Conservation (phyloP, 2,797 vertebrate species). For the Pipistrellus pygmaeus region DNA sequence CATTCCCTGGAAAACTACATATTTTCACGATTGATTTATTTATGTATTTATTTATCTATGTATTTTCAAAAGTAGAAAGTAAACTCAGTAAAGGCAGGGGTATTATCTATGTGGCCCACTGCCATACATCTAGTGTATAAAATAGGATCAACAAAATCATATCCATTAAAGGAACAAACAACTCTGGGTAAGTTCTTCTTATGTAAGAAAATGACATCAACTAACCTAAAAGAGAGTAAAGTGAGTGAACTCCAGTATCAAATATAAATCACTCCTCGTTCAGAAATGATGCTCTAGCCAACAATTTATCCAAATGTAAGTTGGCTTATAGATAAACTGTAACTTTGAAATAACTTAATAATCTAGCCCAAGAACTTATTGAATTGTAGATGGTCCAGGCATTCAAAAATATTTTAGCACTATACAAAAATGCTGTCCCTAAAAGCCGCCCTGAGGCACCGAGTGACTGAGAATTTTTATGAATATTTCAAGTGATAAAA, state of each 20-base stretch:
- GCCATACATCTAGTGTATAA: background rate
- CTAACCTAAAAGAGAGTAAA: background rate
- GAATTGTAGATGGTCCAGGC: background rate
- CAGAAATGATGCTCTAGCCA: background rate
- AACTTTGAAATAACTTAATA: background rate
- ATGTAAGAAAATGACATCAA: background rate
- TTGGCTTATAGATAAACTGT: background rate
- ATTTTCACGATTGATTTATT: background rate
- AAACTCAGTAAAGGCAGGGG: background rate
- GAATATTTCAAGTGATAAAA: conserved; percentile 30
- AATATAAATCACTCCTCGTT: background rate
- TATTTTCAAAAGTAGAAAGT: background rate
- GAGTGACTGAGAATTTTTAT: background rate
- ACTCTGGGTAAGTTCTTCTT: background rate
- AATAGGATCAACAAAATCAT: background rate
- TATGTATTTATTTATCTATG: background rate
- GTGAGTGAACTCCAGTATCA: background rate
- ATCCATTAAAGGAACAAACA: background rate
- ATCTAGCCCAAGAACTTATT: background rate
- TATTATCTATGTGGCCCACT: background rate
- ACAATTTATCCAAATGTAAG: background rate
- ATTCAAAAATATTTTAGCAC: background rate
- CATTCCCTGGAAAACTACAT: background rate
- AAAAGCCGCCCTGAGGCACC: background rate
- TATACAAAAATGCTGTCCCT: background rate